Evolutionary conservation across 1,140 invertebrate species (phyloP).

Genomic region (Drosophila kanapiae): DNA sequence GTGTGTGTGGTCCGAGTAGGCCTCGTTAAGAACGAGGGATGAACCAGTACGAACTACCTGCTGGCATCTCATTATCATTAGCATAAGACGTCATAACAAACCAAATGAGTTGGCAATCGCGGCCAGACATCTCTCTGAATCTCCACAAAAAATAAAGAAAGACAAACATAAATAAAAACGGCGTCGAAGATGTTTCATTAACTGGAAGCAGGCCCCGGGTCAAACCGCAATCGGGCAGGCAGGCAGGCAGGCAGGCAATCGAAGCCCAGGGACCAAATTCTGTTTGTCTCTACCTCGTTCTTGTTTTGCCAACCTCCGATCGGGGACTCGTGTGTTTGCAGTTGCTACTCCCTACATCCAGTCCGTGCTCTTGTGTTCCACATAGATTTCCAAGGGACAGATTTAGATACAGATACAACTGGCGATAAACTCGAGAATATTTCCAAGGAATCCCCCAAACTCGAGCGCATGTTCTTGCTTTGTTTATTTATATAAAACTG

Average conservation of each 20-base stretch:
- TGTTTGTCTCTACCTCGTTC: slow-evolving; percentile 59
- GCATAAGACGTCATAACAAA: slow-evolving; percentile 73
- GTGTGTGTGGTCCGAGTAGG: slow-evolving; percentile 49
- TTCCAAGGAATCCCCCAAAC: slow-evolving; percentile 78
- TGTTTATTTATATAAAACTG: slow-evolving; percentile 76
- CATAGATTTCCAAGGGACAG: slow-evolving; percentile 50
- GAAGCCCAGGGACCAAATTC: slow-evolving; percentile 53
- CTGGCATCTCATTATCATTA: slow-evolving; percentile 74
- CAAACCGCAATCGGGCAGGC: slow-evolving; percentile 61
- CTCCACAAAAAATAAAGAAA: slow-evolving; percentile 4
- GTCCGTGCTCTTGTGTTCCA: slow-evolving; percentile 56
- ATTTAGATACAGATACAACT: slow-evolving; percentile 44
- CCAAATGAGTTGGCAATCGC: slow-evolving; percentile 69
- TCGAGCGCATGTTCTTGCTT: slow-evolving; percentile 56
- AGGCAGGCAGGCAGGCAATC: too few species aligned
- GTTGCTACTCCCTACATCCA: slow-evolving; percentile 42
- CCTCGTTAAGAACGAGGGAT: slow-evolving; percentile 18
- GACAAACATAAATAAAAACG: slow-evolving; percentile 34
- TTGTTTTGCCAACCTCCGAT: slow-evolving; percentile 40
- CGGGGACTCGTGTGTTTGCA: slow-evolving; percentile 22
- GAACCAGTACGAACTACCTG: slow-evolving; percentile 25
- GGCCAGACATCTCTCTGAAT: slow-evolving; percentile 57
- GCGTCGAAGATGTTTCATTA: slow-evolving; percentile 62
- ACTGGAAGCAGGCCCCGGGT: slow-evolving; percentile 48
- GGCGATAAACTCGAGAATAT: slow-evolving; percentile 71